Percentiles rank a stretch among this genome's conserved stretches.
Conservation (phyloP, 2,113 vertebrate genomes). For the Regulus satrapa region DNA sequence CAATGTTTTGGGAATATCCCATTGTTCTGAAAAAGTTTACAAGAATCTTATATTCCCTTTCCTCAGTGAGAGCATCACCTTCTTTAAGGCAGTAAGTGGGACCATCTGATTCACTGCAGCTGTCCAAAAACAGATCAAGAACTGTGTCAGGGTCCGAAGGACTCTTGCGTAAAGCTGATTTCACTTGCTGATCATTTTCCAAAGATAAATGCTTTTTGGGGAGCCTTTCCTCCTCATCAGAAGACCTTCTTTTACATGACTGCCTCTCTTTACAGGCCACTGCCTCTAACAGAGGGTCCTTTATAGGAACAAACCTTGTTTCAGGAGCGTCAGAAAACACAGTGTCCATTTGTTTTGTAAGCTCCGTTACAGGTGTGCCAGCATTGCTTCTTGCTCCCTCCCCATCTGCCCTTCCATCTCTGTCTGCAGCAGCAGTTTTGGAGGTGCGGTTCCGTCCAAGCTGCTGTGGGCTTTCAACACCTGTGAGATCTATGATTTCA, state of each 20-base stretch:
- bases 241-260: slow-evolving; percentile 88
- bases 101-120: background rate
- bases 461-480: background rate
- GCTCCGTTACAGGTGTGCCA: slow-evolving; percentile 89
- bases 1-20: slow-evolving; percentile 91
- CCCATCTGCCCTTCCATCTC: background rate
- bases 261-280: slow-evolving; percentile 76
- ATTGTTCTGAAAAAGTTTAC: slow-evolving; percentile 98
- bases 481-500: slow-evolving; percentile 3
- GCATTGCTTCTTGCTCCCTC: slow-evolving; percentile 84
- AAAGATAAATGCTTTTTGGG: slow-evolving; percentile 91
- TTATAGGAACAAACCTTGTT: slow-evolving; percentile 57
- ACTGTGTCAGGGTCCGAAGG: slow-evolving; percentile 14
- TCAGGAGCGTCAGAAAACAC: slow-evolving; percentile 79
- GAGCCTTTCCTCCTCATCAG: slow-evolving; percentile 86
- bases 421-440: background rate
- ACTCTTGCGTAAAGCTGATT: background rate
- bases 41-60: slow-evolving; percentile 92
- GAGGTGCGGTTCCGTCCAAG: background rate
- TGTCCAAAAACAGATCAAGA: slow-evolving; percentile 48
- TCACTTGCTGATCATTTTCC: slow-evolving; percentile 70
- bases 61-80: slow-evolving; percentile 79
- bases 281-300: background rate
- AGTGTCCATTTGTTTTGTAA: slow-evolving; percentile 86
- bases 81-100: slow-evolving; percentile 61